Evolutionary conservation across 2,888 invertebrate genomes (phyloP).

Genomic region (Tyria jacobaeae): DNA sequence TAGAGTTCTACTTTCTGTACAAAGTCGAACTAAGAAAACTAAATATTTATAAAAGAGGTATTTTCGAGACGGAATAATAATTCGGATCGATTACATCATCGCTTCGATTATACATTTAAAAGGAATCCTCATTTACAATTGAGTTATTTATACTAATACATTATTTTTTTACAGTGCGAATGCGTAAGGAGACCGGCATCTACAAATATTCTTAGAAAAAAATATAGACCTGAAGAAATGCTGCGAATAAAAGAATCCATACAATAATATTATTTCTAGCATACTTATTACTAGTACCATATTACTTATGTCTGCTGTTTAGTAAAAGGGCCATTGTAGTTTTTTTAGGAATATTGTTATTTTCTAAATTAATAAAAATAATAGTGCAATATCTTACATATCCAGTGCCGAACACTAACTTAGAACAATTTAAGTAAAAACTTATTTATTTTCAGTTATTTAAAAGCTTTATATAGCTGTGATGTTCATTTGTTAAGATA

Average conservation of each 20-base stretch:
- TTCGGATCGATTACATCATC: not conserved
- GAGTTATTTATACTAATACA: conserved; percentile 13
- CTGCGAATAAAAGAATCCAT: conserved; percentile 24
- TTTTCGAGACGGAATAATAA: not conserved
- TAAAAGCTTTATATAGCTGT: conserved; percentile 42
- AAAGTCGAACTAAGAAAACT: not conserved
- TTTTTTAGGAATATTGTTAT: conserved; percentile 30
- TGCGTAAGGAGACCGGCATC: conserved; percentile 83
- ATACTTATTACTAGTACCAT: conserved; percentile 7
- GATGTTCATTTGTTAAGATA: conserved; percentile 42
- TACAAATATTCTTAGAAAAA: conserved; percentile 78
- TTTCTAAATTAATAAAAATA: conserved; percentile 41
- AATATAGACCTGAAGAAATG: conserved; percentile 19
- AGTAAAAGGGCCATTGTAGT: conserved; percentile 14
- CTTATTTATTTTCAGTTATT: conserved; percentile 54
- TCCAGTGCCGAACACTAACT: conserved; percentile 44
- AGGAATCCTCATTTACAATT: not conserved
- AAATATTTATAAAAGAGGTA: not conserved
- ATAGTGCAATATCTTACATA: conserved; percentile 57
- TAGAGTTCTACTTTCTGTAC: no score
- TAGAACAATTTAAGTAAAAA: conserved; percentile 37
- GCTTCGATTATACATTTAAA: not conserved
- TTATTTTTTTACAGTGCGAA: conserved; percentile 77
- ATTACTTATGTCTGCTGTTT: conserved; percentile 6
- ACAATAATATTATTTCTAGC: conserved; percentile 9